Evolutionary conservation across 37 sponge, comb jelly and placozoan genomes (phyloP).

Genomic region (Dysidea cf. avara): DNA sequence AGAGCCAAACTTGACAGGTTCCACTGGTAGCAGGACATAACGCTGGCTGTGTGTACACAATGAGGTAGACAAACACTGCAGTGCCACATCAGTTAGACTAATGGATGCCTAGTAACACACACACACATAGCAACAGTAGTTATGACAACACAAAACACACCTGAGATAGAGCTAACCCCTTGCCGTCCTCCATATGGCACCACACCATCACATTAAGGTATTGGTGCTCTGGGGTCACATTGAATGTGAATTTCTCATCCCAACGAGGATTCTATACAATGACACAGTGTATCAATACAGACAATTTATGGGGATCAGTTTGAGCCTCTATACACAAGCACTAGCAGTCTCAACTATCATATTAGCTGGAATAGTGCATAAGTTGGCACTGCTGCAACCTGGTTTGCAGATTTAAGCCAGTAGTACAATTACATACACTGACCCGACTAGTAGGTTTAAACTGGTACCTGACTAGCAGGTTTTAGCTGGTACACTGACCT

Average conservation of each 20-base stretch:
- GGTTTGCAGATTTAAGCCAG: no score
- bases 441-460: no score
- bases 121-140: conserved; percentile 2
- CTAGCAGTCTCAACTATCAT: no score
- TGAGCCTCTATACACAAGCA: no score
- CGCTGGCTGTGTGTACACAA: conserved; percentile 58
- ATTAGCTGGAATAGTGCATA: no score
- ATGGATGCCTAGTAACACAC: conserved; percentile 47
- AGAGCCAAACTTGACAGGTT: conserved; percentile 18
- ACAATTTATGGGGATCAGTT: no score
- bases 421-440: no score
- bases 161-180: no score
- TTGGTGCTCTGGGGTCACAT: conserved; percentile 27
- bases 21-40: conserved; percentile 50
- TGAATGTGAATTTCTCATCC: conserved; percentile 50
- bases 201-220: conserved; percentile 66
- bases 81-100: conserved; percentile 61
- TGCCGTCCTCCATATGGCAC: conserved; percentile 20
- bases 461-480: no score
- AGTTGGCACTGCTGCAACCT: no score
- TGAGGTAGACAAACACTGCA: conserved; percentile 51
- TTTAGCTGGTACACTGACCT: no score
- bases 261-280: conserved; percentile 47
- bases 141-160: background rate
- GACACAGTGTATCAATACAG: background rate